Conservation (phyloP, 2,888 invertebrate genomes). For the Willowsia nigromaculata region DNA sequence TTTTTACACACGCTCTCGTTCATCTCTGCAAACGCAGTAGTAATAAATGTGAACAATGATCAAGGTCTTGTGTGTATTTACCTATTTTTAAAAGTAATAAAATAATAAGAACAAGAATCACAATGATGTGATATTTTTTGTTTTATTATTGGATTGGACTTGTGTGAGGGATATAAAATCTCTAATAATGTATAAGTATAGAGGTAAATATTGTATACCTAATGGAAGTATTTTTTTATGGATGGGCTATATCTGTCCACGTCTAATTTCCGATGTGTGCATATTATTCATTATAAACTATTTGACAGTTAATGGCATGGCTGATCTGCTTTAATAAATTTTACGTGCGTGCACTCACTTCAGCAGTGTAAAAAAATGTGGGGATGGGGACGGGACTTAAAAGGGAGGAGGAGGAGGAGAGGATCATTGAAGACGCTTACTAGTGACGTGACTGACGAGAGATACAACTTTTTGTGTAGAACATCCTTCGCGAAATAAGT, state of each 20-base stretch:
- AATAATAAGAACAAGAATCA: constrained; percentile 22
- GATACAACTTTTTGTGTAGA: neutral
- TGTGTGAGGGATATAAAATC: neutral
- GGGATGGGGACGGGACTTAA: neutral
- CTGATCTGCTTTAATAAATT: neutral
- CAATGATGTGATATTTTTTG: constrained; percentile 26
- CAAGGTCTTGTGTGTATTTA: constrained; percentile 23
- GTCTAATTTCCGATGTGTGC: constrained; percentile 34
- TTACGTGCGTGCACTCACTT: neutral
- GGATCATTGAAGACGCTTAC: neutral
- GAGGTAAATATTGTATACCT: neutral
- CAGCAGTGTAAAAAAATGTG: too few relatives aligned
- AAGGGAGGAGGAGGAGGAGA: neutral
- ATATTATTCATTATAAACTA: constrained; percentile 12
- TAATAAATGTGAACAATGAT: constrained; percentile 3
- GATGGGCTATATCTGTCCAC: constrained; percentile 2
- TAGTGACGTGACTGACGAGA: constrained; percentile 7
- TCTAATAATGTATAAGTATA: too few relatives aligned
- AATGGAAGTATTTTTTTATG: too few relatives aligned
- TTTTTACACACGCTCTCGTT: neutral
- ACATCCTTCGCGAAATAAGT: neutral
- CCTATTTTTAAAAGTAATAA: constrained; percentile 26
- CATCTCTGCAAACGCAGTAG: neutral
- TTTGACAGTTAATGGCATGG: constrained; percentile 4
- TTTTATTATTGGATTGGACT: constrained; percentile 16